Evolutionary conservation across 1,140 invertebrate genomes (phyloP).

Genomic region (Drosophila jambulina): DNA sequence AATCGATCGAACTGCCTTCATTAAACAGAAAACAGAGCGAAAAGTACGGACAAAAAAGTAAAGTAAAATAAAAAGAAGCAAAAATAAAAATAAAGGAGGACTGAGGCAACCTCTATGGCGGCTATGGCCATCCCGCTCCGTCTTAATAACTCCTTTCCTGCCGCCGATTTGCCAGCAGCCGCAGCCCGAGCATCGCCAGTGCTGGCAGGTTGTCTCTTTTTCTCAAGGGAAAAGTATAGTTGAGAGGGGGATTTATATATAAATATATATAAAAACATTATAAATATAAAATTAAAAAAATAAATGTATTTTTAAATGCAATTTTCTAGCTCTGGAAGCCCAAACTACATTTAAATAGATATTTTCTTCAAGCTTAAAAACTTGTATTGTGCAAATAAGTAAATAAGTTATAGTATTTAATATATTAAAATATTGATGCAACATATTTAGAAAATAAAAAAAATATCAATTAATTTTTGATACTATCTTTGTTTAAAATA

Average conservation of each 20-base stretch:
- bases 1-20: slow-evolving; percentile 83
- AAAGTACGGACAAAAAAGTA: slow-evolving; percentile 17
- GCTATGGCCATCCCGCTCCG: slow-evolving; percentile 29
- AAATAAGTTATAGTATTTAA: too few species aligned
- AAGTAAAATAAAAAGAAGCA: background rate
- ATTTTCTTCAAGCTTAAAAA: background rate
- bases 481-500: too few species aligned
- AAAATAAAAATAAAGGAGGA: slow-evolving; percentile 13
- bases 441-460: too few species aligned
- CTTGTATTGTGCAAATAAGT: too few species aligned
- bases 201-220: background rate
- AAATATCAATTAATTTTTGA: too few species aligned
- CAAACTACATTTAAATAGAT: background rate
- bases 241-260: background rate
- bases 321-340: background rate
- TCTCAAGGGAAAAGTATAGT: background rate
- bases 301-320: background rate
- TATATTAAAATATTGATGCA: too few species aligned
- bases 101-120: slow-evolving; percentile 26
- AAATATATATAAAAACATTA: background rate
- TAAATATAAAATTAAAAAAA: background rate
- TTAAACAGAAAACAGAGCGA: slow-evolving; percentile 63
- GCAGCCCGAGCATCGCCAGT: slow-evolving; percentile 16
- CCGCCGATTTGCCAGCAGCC: slow-evolving; percentile 65
- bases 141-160: slow-evolving; percentile 81